Evolutionary conservation across 2,797 vertebrate species (phyloP).

Genomic region (Petrocephalus schoutedeni): DNA sequence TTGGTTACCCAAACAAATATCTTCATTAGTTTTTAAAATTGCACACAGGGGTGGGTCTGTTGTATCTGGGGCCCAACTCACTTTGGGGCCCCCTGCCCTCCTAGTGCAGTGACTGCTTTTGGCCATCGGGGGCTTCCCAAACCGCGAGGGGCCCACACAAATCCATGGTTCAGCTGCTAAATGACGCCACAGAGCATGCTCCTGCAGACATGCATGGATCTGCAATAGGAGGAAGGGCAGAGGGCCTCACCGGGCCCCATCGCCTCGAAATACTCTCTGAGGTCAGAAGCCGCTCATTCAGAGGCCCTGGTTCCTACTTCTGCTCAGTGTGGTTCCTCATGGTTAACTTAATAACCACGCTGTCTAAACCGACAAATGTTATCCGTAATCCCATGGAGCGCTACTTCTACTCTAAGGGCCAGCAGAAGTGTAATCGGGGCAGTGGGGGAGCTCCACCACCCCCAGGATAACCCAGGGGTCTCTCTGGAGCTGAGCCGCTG

Average conservation of each 20-base stretch:
- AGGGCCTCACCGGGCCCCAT: too few relatives aligned
- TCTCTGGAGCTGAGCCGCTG: slow-evolving; percentile 41
- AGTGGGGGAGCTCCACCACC: background rate
- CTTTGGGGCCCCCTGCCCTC: background rate
- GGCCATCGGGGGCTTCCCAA: background rate
- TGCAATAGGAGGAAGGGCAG: background rate
- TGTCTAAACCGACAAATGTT: background rate
- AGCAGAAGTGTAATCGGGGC: background rate
- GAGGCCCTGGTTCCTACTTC: background rate
- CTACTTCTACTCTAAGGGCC: background rate
- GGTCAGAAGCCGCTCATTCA: background rate
- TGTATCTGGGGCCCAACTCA: background rate
- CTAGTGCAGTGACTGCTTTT: background rate
- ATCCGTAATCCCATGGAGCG: background rate
- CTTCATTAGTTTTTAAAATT: background rate
- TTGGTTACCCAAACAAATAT: background rate
- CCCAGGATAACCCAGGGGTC: background rate
- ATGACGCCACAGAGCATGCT: background rate
- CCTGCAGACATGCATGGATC: background rate
- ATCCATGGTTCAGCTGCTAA: background rate
- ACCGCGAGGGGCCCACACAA: background rate
- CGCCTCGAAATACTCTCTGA: background rate
- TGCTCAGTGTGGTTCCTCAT: background rate
- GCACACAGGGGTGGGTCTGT: background rate
- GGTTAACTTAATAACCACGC: slow-evolving; percentile 21